Evolutionary conservation across 2,113 vertebrate genomes (phyloP), one percentile per base, ranked within the genome.

Genomic region (Nannobrachium achirus): DNA sequence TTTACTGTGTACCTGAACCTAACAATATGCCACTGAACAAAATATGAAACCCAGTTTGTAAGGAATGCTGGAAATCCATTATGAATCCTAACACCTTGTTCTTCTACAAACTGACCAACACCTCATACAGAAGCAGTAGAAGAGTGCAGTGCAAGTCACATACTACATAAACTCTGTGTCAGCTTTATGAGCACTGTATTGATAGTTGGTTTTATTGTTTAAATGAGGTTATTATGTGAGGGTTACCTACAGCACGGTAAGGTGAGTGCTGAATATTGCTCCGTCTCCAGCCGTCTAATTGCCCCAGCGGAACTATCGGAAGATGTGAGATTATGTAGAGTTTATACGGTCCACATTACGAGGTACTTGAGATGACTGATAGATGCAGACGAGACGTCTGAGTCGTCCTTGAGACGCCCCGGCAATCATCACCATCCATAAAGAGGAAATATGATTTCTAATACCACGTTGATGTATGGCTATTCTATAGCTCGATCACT

Each of bases 281-380:
- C 4, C 14, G 52, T 64, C 18, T 66, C 63, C 15, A 10, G 4
- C 50, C 51, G n/a, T 39, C 18, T 55, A 55, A 55, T 66, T 55
- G 41, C 25, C 11, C 13, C 51, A 7, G 18, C 7, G 15, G 61
- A n/a, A 14, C 25, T 10, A 19, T n/a, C 8, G 7, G 16, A 10
- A 15, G 2, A n/a, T 57, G 38, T 42, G 39, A 59, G 56, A 13
- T 64, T 64, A 20, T 53, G 46, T 49, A 14, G 45, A 20, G 45
- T 49, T 49, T 52, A 56, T 56, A 45, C 42, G 8, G 38, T 52
- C 10, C 13, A 44, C 19, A 7, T 66, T 79, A 73, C 6, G 62
- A 76, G 69, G 56, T 69, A 73, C 64, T 82, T 79, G 33, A 69
- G 59, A 69, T 79, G 57, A 79, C 56, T 82, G 76, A 82, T 79